phyloP scores from a whole-genome alignment of 30 jellyfish, hydroid and myxozoan species.

The Hydractinia symbiolongicarpus region DNA sequence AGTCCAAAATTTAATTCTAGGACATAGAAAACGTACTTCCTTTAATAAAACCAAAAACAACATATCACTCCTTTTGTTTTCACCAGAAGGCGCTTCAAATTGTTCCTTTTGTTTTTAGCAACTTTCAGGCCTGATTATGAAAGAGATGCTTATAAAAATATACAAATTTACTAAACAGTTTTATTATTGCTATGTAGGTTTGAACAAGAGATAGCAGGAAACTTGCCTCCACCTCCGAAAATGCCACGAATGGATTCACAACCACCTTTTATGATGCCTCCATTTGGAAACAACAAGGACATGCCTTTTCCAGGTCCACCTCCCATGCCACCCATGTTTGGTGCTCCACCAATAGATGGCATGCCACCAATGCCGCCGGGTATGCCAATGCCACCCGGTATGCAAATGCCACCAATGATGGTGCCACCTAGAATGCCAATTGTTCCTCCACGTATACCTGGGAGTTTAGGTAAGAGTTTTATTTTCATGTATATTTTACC shows the following conservation, averaged over 20 bases:
- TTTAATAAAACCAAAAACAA: no score
- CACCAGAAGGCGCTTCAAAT: no score
- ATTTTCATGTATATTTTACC: no score
- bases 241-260: constrained; percentile 33
- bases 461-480: background rate
- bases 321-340: constrained; percentile 27
- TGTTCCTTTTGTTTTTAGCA: no score
- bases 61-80: no score
- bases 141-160: no score
- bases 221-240: constrained; percentile 97
- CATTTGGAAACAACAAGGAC: constrained; percentile 16
- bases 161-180: background rate
- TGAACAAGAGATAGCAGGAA: constrained; percentile 90
- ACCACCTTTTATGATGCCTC: constrained; percentile 27
- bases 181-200: constrained; percentile 27
- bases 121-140: no score
- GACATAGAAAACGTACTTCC: no score
- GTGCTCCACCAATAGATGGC: constrained; percentile 17
- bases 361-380: constrained; percentile 30
- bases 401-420: constrained; percentile 41
- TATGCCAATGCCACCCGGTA: constrained; percentile 59
- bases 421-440: constrained; percentile 55
- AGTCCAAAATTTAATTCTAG: no score
- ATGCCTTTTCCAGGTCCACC: constrained; percentile 65
- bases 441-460: constrained; percentile 3